These are phyloP conservation scores for Decapterus maruadsi DNA, from an alignment of 2,797 vertebrate species.

Conservation along the genomic window DNA sequence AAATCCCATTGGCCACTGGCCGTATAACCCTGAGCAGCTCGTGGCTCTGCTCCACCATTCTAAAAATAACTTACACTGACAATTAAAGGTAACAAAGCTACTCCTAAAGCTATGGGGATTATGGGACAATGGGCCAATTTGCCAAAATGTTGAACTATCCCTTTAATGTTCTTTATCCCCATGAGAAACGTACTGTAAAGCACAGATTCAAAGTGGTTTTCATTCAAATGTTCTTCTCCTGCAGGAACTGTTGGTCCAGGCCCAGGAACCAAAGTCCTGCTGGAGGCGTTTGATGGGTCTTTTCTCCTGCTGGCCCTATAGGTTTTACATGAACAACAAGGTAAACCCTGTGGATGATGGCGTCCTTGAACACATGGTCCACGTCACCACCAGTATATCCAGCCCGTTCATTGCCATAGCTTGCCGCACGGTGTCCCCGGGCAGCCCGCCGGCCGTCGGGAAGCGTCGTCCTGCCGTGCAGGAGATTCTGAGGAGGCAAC, in stretches of 20 bases:
- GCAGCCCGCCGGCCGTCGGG: constrained; percentile 90
- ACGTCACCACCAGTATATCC: constrained; percentile 89
- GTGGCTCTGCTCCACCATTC: no score
- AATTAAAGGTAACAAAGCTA: no score
- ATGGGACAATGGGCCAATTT: no score
- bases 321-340: constrained; percentile 76
- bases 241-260: constrained; percentile 84
- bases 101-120: no score
- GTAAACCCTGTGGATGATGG: constrained; percentile 89
- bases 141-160: no score
- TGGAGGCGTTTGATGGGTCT: constrained; percentile 83
- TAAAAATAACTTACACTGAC: no score
- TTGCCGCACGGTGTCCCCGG: constrained; percentile 91
- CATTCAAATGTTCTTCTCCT: constrained; percentile 22
- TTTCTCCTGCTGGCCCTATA: constrained; percentile 80
- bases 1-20: no score
- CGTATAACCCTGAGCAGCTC: no score
- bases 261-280: constrained; percentile 86
- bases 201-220: not conserved
- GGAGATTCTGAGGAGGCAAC: constrained; percentile 89
- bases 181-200: not conserved
- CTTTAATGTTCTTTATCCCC: not conserved
- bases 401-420: constrained; percentile 90
- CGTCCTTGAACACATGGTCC: constrained; percentile 93
- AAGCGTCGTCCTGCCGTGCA: constrained; percentile 91